phyloP scores from a whole-genome alignment of 1,140 invertebrate genomes.

The Aricia agestis region DNA sequence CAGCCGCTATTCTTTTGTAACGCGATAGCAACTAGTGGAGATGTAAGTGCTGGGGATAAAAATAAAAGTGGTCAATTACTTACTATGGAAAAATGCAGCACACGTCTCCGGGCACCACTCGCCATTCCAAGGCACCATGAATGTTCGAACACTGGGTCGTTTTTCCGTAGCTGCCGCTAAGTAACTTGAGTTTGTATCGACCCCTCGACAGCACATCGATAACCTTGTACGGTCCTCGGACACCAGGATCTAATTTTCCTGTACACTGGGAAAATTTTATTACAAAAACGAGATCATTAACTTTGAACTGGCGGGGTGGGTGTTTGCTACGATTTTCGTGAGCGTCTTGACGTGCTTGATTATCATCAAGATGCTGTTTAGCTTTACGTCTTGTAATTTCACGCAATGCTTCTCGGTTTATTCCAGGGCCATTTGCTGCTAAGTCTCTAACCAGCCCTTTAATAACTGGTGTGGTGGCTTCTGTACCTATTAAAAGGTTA shows the following conservation, averaged over 20 bases:
- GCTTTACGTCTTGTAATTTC: neutral
- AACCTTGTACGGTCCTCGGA: slow-evolving; percentile 27
- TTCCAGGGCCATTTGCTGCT: neutral
- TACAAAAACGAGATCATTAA: slow-evolving; percentile 26
- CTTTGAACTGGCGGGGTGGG: slow-evolving; percentile 7
- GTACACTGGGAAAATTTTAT: slow-evolving; percentile 27
- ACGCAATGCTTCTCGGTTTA: slow-evolving; percentile 16
- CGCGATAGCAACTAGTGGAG: no score
- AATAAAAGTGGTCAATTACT: no score
- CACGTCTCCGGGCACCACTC: no score
- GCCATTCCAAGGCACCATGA: no score
- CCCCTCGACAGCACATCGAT: slow-evolving; percentile 11
- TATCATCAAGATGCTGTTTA: neutral
- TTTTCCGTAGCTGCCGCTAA: slow-evolving; percentile 23
- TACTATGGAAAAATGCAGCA: no score
- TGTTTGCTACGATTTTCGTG: slow-evolving; percentile 11
- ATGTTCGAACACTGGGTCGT: neutral
- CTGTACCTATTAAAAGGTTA: slow-evolving; percentile 21
- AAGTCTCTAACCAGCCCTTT: neutral
- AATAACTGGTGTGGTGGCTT: neutral
- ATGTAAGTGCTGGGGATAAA: no score
- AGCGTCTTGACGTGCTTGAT: slow-evolving; percentile 15
- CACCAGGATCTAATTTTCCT: slow-evolving; percentile 29
- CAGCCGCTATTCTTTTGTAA: no score
- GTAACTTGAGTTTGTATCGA: slow-evolving; percentile 21